A percentile compares a stretch with the other conserved stretches of the same genome.
These are phyloP conservation scores for Epinephelus malabaricus DNA, from an alignment of 2,797 vertebrate species.

Conservation along the genomic window DNA sequence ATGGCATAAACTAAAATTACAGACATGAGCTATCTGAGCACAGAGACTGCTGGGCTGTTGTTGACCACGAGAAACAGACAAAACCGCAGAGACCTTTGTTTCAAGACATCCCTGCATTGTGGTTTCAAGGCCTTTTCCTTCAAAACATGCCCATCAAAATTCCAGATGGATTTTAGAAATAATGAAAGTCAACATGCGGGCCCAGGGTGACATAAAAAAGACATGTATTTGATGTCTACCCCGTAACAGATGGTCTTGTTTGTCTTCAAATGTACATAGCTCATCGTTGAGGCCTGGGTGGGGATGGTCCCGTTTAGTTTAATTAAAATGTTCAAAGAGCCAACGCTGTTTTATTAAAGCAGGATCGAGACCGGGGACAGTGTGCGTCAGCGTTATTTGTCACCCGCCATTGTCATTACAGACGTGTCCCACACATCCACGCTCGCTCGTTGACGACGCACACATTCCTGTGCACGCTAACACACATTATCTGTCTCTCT, in stretches of 20 bases:
- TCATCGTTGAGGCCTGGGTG: conserved; percentile 77
- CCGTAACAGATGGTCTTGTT: conserved; percentile 86
- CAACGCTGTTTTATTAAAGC: conserved; percentile 78
- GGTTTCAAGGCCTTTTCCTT: conserved; percentile 82
- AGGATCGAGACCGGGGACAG: conserved; percentile 72
- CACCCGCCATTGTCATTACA: conserved; percentile 72
- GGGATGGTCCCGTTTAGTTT: conserved; percentile 83
- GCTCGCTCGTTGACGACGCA: conserved; percentile 9
- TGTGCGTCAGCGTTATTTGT: conserved; percentile 79
- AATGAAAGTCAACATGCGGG: conserved; percentile 85
- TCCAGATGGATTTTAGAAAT: conserved; percentile 86
- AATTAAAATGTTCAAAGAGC: conserved; percentile 86
- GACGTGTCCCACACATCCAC: conserved; percentile 66
- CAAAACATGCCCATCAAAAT: conserved; percentile 87
- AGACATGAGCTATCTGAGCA: conserved; percentile 79
- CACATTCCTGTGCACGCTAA: conserved; percentile 46
- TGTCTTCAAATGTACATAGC: conserved; percentile 82
- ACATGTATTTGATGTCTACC: conserved; percentile 84
- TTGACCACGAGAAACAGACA: conserved; percentile 83
- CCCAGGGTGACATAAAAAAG: conserved; percentile 82
- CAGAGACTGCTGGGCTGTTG: conserved; percentile 76
- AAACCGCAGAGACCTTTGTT: conserved; percentile 86
- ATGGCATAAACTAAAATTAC: conserved; percentile 82
- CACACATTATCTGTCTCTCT: conserved; percentile 41
- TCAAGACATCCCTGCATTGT: conserved; percentile 83